Evolutionary conservation across 30 jellyfish, hydroid and myxozoan genomes (phyloP), one percentile per base, ranked within the genome.

Genomic region (Hydractinia symbiolongicarpus): DNA sequence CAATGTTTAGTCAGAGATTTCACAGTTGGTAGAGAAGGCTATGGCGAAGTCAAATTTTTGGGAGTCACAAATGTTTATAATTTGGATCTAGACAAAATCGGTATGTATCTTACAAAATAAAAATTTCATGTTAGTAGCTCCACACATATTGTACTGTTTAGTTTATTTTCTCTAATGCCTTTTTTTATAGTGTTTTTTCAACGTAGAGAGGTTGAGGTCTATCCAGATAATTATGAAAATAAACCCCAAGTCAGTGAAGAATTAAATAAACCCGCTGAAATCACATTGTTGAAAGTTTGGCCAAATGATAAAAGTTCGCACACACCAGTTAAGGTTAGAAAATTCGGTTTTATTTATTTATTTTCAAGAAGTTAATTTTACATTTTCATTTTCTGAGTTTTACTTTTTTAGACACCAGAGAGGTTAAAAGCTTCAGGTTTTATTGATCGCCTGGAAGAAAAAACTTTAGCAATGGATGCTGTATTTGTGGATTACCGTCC

Each of bases 231-330:
- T 67, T 93, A 93, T 73, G 67, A 60, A 17, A 83, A 84, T 49
- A 93, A 93, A 70, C 99, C 99, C 15, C 94, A 87, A 50, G 95
- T 87, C 30, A 96, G 99, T 20, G 51, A 79, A 51, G 99, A 88
- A 56, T 56, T 93, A 81, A 93, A 93, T 73, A 93, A 88, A 70
- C 89, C 76, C 20, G 66, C 99, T 0, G 96, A 87, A 74, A 88
- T 93, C 82, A 93, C 90, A 19, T 73, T 93, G 82, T 87, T 88
- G 50, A 93, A 93, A 80, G 94, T 93, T 9, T 93, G 96, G 96
- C 96, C 99, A 13, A 87, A 86, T 30, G 99, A 88, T 76, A 91
- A 91, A 54, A 62, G 87, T 5, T 55, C 98, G 5, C 98, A 78
- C 54, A 86, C 98, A 6, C 98, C 98, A 3, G 85, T 91, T 62